Percentiles rank a stretch among this genome's conserved stretches.
These are phyloP conservation scores for Mellilla xanthometata DNA, from an alignment of 2,888 invertebrate species.

Conservation along the genomic window DNA sequence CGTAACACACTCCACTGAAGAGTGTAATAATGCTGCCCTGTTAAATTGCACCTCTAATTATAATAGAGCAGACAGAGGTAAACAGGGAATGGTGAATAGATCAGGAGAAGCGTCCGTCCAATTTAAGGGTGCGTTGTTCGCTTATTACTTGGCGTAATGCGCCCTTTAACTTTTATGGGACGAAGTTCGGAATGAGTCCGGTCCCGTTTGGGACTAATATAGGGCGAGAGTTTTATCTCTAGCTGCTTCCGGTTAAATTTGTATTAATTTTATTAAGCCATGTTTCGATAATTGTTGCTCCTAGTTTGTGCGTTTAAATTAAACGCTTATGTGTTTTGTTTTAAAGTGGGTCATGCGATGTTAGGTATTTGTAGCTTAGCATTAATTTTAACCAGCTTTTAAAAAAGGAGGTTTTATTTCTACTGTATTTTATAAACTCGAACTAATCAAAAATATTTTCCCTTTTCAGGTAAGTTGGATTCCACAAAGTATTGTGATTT, in stretches of 20 bases:
- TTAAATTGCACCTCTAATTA: too few relatives aligned
- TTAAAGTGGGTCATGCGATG: neutral
- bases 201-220: constrained; percentile 64
- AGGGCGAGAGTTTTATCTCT: constrained; percentile 70
- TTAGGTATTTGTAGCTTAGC: too few relatives aligned
- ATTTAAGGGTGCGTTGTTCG: constrained; percentile 71
- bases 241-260: constrained; percentile 57
- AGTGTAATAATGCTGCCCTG: too few relatives aligned
- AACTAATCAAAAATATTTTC: too few relatives aligned
- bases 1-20: too few relatives aligned
- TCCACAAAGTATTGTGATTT: too few relatives aligned
- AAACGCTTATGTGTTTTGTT: constrained; percentile 3
- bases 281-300: constrained; percentile 31
- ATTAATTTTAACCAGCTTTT: too few relatives aligned
- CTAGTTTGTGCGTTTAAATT: constrained; percentile 27
- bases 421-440: too few relatives aligned
- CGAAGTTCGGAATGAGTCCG: constrained; percentile 69
- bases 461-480: too few relatives aligned
- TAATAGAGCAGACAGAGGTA: neutral
- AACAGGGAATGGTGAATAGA: constrained; percentile 49
- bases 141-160: constrained; percentile 78
- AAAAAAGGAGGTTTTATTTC: too few relatives aligned
- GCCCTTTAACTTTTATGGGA: constrained; percentile 79
- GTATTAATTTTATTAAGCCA: constrained; percentile 56
- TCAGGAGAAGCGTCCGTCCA: constrained; percentile 53